phyloP scores from a whole-genome alignment of 2,797 vertebrate genomes.

The Gymnothorax reevesii region DNA sequence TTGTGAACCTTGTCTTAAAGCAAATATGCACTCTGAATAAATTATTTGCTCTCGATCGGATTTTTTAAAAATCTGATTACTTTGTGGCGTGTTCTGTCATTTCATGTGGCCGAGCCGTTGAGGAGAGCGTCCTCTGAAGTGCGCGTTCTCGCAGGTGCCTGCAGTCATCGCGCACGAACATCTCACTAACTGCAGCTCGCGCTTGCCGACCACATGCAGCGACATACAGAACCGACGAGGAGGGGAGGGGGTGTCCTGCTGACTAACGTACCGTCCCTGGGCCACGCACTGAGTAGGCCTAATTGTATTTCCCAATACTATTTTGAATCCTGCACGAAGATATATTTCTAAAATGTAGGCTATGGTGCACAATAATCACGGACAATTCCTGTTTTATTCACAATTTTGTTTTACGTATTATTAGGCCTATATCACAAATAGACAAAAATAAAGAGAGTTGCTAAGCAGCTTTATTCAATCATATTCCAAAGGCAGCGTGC shows the following conservation, averaged over 20 bases:
- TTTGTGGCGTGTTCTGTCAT: neutral
- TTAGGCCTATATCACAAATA: too few species aligned
- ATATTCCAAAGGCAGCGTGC: neutral
- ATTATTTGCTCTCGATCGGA: neutral
- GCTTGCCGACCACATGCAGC: neutral
- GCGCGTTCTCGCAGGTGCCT: too few species aligned
- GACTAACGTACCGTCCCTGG: neutral
- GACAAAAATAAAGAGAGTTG: too few species aligned
- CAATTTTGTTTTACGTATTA: too few species aligned
- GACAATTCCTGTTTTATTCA: too few species aligned
- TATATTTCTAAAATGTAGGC: too few species aligned
- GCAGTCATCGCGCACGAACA: neutral
- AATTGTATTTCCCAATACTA: neutral
- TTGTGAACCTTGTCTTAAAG: too few species aligned
- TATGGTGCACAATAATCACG: too few species aligned
- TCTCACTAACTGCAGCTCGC: too few species aligned
- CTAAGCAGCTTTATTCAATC: neutral
- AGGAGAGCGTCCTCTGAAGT: too few species aligned
- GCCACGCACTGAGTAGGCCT: neutral
- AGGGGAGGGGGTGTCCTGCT: neutral
- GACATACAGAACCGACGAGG: neutral
- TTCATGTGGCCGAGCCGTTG: neutral
- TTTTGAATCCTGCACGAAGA: neutral
- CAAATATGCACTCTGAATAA: neutral
- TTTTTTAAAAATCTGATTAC: neutral